A percentile compares a stretch with the other conserved stretches of the same genome.
phyloP scores from a whole-genome alignment of 1,140 invertebrate species.

The Papilio polyxenes region DNA sequence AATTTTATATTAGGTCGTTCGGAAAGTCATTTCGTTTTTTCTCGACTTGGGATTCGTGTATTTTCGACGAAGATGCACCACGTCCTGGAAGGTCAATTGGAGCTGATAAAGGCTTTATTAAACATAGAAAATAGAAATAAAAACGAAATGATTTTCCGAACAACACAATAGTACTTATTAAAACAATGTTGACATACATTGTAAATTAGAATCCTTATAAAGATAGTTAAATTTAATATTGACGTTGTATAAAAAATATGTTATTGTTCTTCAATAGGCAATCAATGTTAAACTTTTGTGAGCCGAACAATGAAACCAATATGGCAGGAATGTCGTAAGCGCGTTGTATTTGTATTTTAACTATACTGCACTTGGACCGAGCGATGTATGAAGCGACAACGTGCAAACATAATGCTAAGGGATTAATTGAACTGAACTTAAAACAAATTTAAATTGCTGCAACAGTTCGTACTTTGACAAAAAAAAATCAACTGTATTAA shows the following conservation, averaged over 20 bases:
- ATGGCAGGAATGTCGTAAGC: constrained; percentile 30
- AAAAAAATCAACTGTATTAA: too few relatives aligned
- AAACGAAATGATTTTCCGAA: too few relatives aligned
- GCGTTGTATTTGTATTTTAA: constrained; percentile 12
- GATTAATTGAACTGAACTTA: background rate
- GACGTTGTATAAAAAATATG: constrained; percentile 25
- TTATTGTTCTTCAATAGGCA: constrained; percentile 29
- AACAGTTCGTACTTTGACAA: too few relatives aligned
- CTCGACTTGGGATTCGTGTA: too few relatives aligned
- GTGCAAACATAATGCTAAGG: background rate
- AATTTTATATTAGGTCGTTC: background rate
- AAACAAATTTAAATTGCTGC: background rate
- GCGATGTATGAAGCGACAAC: background rate
- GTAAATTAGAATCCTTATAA: background rate
- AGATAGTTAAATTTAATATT: background rate
- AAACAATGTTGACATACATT: constrained; percentile 1
- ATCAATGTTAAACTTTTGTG: constrained; percentile 27
- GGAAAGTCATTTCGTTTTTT: too few relatives aligned
- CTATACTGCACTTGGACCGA: background rate
- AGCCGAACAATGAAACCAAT: constrained; percentile 23
- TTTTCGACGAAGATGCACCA: too few relatives aligned
- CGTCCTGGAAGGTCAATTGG: too few relatives aligned
- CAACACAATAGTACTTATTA: background rate
- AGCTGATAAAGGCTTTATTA: too few relatives aligned
- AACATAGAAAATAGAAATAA: too few relatives aligned